Evolutionary conservation across 2,113 vertebrate species (phyloP), one percentile per base, ranked within the genome.

Genomic region (Orthonyx spaldingii): DNA sequence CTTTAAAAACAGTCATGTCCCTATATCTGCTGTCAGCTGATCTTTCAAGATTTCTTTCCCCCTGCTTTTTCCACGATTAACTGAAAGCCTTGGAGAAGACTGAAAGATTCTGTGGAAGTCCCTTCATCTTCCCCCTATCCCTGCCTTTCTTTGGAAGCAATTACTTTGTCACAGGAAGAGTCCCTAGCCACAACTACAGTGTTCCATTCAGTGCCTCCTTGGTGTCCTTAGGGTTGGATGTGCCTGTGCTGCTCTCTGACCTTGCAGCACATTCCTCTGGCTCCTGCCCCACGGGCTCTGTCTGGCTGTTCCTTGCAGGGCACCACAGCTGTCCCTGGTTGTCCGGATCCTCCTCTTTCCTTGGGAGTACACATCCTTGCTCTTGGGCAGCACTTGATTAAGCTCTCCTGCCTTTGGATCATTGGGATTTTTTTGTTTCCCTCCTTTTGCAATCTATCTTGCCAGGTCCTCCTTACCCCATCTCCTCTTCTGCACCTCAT

Each of bases 181-280:
- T 93, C 74, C 77, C 46, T 61, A 74, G 63, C 84, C 47, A 8
- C 41, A 80, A 81, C 74, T n/a, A 66, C 18, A 90, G 84, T 16
- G 50, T 92, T 77, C 56, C 44, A 63, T 89, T 96, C 56, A 78
- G 1, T 18, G 55, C 27, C 16, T 8, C 84, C 5, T 42, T 26
- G 61, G 26, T 95, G 90, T 64, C 94, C 86, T 90, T 21, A 69
- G 96, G 94, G 80, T 55, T 88, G 82, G 64, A 28, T 93, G 27
- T 61, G 60, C 66, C 83, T 2, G 11, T 1, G 2, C 39, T 95
- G 95, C 91, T 87, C 91, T 84, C 69, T 96, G 95, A 93, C 95
- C 94, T 64, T 81, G 71, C 69, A 47, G 92, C 68, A 19, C 91
- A 95, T 96, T 96, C 88, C 77, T 72, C 33, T 49, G 78, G 79